These are phyloP conservation scores for Drosophila burlai DNA, from an alignment of 1,140 invertebrate genomes.

Conservation along the genomic window DNA sequence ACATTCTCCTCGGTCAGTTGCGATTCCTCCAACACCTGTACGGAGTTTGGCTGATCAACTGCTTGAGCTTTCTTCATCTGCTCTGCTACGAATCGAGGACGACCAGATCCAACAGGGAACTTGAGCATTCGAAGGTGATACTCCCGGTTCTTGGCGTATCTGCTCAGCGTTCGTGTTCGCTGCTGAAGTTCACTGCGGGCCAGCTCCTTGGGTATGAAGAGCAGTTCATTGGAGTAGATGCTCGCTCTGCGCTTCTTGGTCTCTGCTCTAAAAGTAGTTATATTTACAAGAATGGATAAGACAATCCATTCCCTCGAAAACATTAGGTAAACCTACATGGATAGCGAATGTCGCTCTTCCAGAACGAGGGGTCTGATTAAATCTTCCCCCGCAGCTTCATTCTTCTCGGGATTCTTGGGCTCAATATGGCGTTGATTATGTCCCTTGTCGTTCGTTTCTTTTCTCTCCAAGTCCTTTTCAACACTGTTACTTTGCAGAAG, in stretches of 20 bases:
- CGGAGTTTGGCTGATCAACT: not conserved
- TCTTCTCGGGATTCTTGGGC: not conserved
- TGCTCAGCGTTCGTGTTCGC: conserved; percentile 21
- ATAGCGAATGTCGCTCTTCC: conserved; percentile 60
- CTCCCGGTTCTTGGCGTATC: conserved; percentile 29
- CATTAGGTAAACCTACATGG: conserved; percentile 32
- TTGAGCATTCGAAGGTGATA: conserved; percentile 60
- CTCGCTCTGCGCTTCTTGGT: conserved; percentile 69
- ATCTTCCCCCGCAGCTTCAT: conserved; percentile 9
- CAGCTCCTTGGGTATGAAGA: conserved; percentile 69
- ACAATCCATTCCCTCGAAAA: not conserved
- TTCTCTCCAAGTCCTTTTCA: not conserved
- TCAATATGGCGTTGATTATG: not conserved
- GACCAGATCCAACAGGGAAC: conserved; percentile 58
- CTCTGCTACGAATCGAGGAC: conserved; percentile 54
- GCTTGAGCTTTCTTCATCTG: conserved; percentile 41
- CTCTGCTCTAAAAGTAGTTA: conserved; percentile 51
- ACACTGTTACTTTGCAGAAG: not conserved
- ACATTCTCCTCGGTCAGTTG: not conserved
- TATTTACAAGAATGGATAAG: not conserved
- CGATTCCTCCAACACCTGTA: not conserved
- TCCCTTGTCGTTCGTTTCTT: not conserved
- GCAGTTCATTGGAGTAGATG: conserved; percentile 50
- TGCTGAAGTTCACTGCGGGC: conserved; percentile 55
- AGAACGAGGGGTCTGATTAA: conserved; percentile 49